A percentile compares a stretch with the other conserved stretches of the same genome.
These are phyloP conservation scores for Stegodyphus dumicola DNA, from an alignment of 1,140 invertebrate species.

Conservation along the genomic window DNA sequence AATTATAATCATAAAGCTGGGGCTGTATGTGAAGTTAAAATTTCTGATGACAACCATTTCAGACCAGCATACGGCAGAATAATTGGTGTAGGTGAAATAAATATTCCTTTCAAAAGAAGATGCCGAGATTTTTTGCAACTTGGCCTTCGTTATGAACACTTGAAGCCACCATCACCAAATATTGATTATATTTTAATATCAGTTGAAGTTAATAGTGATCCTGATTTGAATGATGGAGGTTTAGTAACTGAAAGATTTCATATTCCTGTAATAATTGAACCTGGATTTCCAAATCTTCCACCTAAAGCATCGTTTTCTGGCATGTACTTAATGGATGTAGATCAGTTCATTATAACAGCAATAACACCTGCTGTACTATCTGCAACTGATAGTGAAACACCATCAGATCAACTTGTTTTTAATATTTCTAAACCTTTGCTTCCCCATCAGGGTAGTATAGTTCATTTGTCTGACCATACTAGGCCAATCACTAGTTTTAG, in stretches of 20 bases:
- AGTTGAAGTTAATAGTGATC: slow-evolving; percentile 52
- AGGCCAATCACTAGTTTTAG: slow-evolving; percentile 45
- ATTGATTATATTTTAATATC: slow-evolving; percentile 53
- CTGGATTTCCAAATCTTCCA: slow-evolving; percentile 59
- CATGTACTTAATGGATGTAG: slow-evolving; percentile 59
- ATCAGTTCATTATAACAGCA: slow-evolving; percentile 58
- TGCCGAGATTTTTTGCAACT: slow-evolving; percentile 58
- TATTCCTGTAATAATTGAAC: slow-evolving; percentile 49
- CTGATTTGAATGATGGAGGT: slow-evolving; percentile 46
- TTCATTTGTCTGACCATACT: slow-evolving; percentile 58
- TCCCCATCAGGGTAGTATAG: slow-evolving; percentile 48
- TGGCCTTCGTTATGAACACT: slow-evolving; percentile 58
- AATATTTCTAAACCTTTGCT: slow-evolving; percentile 51
- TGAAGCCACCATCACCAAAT: slow-evolving; percentile 59
- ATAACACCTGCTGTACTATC: slow-evolving; percentile 57
- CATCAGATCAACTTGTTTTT: slow-evolving; percentile 56
- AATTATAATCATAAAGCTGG: slow-evolving; percentile 49
- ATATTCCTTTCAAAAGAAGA: slow-evolving; percentile 46
- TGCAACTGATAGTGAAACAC: slow-evolving; percentile 58
- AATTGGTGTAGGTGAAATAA: slow-evolving; percentile 36
- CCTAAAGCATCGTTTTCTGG: slow-evolving; percentile 61
- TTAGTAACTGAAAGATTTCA: slow-evolving; percentile 51
- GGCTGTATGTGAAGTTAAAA: slow-evolving; percentile 50
- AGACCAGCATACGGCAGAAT: slow-evolving; percentile 53
- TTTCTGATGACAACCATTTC: slow-evolving; percentile 38